Conservation (phyloP, 2,113 vertebrate genomes). For the Vimba vimba region DNA sequence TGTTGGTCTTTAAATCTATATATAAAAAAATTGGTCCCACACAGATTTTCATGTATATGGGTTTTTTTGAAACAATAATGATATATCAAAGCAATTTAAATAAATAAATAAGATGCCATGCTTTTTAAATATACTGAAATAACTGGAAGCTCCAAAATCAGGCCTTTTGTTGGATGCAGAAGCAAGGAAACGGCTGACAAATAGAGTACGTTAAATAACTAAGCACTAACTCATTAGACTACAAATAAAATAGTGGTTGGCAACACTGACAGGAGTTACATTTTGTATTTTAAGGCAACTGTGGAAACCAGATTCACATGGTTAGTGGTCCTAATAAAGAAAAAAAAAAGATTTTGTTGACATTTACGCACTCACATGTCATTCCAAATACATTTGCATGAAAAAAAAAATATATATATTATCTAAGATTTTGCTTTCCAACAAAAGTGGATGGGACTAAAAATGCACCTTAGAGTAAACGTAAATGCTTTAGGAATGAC, state of each 20-base stretch:
- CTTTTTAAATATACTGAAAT: neutral
- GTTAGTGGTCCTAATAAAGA: neutral
- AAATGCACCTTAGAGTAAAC: neutral
- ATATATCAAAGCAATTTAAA: neutral
- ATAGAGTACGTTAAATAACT: neutral
- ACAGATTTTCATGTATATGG: neutral
- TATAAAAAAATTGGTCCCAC: neutral
- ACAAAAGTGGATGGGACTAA: neutral
- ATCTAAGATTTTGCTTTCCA: neutral
- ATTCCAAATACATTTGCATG: neutral
- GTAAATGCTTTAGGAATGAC: neutral
- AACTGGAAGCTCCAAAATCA: neutral
- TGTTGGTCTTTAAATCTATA: neutral
- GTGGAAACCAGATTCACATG: neutral
- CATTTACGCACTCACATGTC: neutral
- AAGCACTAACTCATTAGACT: neutral
- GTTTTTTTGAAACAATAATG: neutral
- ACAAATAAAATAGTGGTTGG: neutral
- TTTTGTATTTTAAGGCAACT: neutral
- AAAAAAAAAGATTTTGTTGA: neutral
- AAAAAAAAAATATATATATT: neutral
- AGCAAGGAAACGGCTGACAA: neutral
- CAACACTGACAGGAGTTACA: neutral
- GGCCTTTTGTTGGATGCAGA: neutral
- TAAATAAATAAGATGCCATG: slow-evolving; percentile 28